These are phyloP conservation scores for Cassiopea xamachana DNA, from an alignment of 30 jellyfish, hydroid and myxozoan genomes.

Conservation along the genomic window DNA sequence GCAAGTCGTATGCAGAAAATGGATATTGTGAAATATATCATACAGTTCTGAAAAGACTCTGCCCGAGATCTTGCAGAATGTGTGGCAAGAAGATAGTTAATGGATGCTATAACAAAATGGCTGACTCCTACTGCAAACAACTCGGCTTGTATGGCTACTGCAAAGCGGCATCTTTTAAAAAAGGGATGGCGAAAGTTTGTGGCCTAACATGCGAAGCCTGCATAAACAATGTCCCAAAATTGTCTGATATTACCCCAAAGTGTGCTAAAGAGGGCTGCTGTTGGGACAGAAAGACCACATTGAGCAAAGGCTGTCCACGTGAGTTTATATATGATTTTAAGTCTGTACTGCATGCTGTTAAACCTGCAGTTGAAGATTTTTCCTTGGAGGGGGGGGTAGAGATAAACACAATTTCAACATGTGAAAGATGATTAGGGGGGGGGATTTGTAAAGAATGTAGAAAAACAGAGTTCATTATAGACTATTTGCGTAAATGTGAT, in stretches of 20 bases:
- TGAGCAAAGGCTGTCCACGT: constrained; percentile 84
- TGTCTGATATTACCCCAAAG: constrained; percentile 30
- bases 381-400: background rate
- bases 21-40: constrained; percentile 48
- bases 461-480: too few relatives aligned
- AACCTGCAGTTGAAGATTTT: too few relatives aligned
- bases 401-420: too few relatives aligned
- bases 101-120: constrained; percentile 54
- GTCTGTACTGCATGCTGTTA: too few relatives aligned
- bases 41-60: constrained; percentile 33
- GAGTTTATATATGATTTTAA: background rate
- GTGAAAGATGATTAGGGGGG: too few relatives aligned
- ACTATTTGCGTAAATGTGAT: too few relatives aligned
- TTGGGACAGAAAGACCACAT: constrained; percentile 77
- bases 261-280: constrained; percentile 78
- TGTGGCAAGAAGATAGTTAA: constrained; percentile 68
- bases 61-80: constrained; percentile 70
- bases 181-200: constrained; percentile 52
- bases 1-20: constrained; percentile 57
- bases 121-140: constrained; percentile 48
- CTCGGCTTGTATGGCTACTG: constrained; percentile 50
- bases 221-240: constrained; percentile 36
- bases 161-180: constrained; percentile 1
- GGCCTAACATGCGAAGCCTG: constrained; percentile 69
- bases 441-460: too few relatives aligned